Percentiles rank a stretch among this genome's conserved stretches.
Evolutionary conservation across 2,797 vertebrate genomes (phyloP).

Genomic region (Rhyacichthys aspro): DNA sequence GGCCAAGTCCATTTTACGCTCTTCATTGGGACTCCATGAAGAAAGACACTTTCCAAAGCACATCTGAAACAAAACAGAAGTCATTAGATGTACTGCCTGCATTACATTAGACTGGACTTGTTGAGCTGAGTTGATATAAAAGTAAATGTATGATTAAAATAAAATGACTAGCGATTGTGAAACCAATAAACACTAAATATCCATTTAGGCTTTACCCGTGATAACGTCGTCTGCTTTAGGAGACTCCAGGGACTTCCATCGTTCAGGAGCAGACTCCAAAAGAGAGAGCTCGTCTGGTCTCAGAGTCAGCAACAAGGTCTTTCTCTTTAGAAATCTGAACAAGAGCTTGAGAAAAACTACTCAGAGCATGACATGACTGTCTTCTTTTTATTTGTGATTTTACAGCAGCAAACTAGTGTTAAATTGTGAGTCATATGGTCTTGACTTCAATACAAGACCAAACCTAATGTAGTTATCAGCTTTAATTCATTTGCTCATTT

Average conservation of each 20-base stretch:
- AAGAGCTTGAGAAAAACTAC: constrained; percentile 54
- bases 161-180: too few relatives aligned
- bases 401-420: too few relatives aligned
- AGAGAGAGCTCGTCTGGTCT: constrained; percentile 71
- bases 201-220: constrained; percentile 32
- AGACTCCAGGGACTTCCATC: constrained; percentile 80
- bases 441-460: too few relatives aligned
- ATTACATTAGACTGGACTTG: neutral
- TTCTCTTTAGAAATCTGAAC: constrained; percentile 83
- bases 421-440: too few relatives aligned
- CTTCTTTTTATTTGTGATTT: neutral
- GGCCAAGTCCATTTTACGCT: neutral
- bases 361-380: fast-evolving
- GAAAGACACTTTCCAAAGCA: constrained; percentile 74
- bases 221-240: constrained; percentile 60
- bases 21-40: constrained; percentile 69
- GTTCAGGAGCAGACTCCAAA: constrained; percentile 75
- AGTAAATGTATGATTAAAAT: too few relatives aligned
- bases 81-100: neutral
- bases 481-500: too few relatives aligned
- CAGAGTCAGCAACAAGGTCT: constrained; percentile 79
- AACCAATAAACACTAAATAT: too few relatives aligned
- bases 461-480: too few relatives aligned
- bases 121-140: too few relatives aligned
- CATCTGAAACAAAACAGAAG: constrained; percentile 66